phyloP scores from a whole-genome alignment of 2,797 vertebrate species.

The Kryptolebias ocellatus region DNA sequence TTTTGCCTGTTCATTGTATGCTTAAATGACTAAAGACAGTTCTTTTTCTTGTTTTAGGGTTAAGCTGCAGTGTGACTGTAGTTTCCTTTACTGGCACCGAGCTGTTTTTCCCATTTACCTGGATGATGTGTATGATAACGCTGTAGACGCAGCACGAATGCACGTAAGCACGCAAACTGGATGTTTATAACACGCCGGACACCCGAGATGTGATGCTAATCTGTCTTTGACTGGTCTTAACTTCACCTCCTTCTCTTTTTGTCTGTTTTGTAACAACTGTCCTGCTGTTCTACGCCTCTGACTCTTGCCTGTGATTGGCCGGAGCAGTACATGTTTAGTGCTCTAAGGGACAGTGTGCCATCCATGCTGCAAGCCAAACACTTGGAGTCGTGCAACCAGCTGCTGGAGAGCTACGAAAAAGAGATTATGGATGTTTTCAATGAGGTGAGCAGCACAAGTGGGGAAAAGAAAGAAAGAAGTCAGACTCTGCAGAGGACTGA shows the following conservation, averaged over 20 bases:
- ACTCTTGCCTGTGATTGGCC: slow-evolving; percentile 27
- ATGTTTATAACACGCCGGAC: neutral
- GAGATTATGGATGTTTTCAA: slow-evolving; percentile 96
- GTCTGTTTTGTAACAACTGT: neutral
- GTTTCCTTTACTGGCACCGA: slow-evolving; percentile 98
- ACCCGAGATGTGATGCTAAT: neutral
- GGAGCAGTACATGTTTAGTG: slow-evolving; percentile 96
- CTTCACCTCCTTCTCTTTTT: neutral
- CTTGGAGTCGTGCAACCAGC: slow-evolving; percentile 89
- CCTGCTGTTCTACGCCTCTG: neutral
- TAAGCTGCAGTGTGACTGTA: slow-evolving; percentile 92
- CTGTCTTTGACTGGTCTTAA: neutral
- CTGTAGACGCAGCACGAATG: slow-evolving; percentile 93
- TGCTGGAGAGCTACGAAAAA: slow-evolving; percentile 92
- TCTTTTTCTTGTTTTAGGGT: slow-evolving; percentile 77
- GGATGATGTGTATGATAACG: slow-evolving; percentile 95
- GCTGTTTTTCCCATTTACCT: slow-evolving; percentile 97
- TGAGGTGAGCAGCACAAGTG: slow-evolving; percentile 80
- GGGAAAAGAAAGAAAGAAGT: too few species aligned
- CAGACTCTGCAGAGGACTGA: too few species aligned
- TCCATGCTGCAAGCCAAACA: slow-evolving; percentile 93
- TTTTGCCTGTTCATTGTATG: neutral
- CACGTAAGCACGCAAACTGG: slow-evolving; percentile 84
- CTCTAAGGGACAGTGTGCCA: slow-evolving; percentile 92
- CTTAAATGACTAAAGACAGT: neutral